Evolutionary conservation across 1,140 invertebrate species (phyloP), one percentile per base, ranked within the genome.

Genomic region (Brachionus rubens): DNA sequence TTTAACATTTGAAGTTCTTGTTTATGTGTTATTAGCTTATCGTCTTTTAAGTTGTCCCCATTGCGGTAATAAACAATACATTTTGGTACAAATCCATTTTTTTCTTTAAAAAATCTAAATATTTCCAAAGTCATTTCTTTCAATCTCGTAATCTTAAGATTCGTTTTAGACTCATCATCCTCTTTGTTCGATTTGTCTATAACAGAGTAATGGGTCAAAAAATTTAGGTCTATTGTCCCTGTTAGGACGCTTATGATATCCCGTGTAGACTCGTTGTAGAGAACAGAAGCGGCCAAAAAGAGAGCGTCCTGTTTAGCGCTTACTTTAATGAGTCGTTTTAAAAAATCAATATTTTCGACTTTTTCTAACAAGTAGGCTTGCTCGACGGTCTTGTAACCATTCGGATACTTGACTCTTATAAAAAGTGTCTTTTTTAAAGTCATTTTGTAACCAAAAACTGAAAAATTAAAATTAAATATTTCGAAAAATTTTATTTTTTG

Each of bases 71-170:
- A 65, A 21, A 65, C 41, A 0, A 65, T 65, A 16, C 19, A 10
- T 43, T 65, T 65, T 5, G 59, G 59, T 43, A 65, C 43, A 14
- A 41, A 43, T 5, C 40, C 59, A 65, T 41, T 65, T 43, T 65
- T 65, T 65, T 43, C 16, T 41, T 41, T 41, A n/a, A 43, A 65
- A 14, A 43, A 26, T 65, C 43, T 65, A 43, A 65, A 65, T 26
- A 65, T 43, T 65, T 65, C 59, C 19, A 41, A n/a, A 19, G 59
- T 26, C 40, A 65, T 65, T 41, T 65, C 59, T 43, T 65, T 65
- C 30, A 65, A 26, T 26, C 24, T 43, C 7, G 40, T 19, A 40
- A 59, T 59, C 0, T 28, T 36, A 16, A 59, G 12, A 21, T 59
- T 59, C 36, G 41, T 21, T 43, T 3, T 14, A n/a, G 19, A 3